Percentiles rank a stretch among this genome's conserved stretches.
phyloP scores from a whole-genome alignment of 2,113 vertebrate species.

The rat (Rattus norvegicus) region DNA sequence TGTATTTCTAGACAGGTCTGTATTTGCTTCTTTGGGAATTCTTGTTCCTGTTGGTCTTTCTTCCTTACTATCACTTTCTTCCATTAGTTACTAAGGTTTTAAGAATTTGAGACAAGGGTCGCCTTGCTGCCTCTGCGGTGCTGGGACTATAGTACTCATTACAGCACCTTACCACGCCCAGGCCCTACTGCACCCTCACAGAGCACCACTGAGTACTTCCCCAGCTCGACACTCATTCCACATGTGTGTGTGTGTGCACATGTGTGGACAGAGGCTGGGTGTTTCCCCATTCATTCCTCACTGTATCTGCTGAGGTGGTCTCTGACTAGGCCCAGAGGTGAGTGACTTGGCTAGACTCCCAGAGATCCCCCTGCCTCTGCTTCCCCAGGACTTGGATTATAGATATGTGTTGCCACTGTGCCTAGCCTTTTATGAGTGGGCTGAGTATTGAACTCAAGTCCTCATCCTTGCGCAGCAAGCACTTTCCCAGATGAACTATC shows the following conservation, averaged over 20 bases:
- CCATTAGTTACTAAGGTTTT: neutral
- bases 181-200: neutral
- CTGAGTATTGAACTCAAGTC: neutral
- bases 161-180: neutral
- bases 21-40: neutral
- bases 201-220: neutral
- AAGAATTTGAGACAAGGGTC: neutral
- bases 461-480: neutral
- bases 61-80: neutral
- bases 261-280: neutral
- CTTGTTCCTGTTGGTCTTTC: neutral
- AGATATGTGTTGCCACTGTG: too few species aligned
- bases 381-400: neutral
- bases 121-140: neutral
- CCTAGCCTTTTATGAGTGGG: neutral
- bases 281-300: neutral
- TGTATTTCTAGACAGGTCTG: neutral
- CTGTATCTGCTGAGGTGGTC: neutral
- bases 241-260: neutral
- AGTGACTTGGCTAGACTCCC: neutral
- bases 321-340: neutral
- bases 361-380: neutral
- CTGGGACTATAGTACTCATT: too few species aligned
- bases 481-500: neutral
- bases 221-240: neutral